Conservation (phyloP, 2,797 vertebrate species). For the Coregonus suidteri region DNA sequence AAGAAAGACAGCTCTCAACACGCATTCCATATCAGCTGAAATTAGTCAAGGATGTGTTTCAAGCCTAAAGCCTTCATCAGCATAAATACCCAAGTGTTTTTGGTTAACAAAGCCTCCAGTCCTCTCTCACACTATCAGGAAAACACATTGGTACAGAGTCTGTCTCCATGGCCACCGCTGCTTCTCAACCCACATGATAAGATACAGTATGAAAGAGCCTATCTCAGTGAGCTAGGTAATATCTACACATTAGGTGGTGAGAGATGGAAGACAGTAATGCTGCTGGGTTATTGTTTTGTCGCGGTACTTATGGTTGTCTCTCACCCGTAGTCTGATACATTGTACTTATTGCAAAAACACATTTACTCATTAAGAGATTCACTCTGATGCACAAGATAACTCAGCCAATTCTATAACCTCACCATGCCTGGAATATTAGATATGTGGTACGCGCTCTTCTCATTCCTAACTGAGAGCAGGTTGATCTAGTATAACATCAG, state of each 20-base stretch:
- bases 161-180: constrained; percentile 33
- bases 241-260: constrained; percentile 35
- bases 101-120: constrained; percentile 15
- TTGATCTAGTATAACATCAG: not conserved
- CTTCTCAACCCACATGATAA: not conserved
- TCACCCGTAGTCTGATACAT: not conserved
- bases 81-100: constrained; percentile 41
- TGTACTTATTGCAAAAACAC: not conserved
- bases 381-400: not conserved
- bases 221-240: constrained; percentile 51
- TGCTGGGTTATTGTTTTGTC: constrained; percentile 34
- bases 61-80: constrained; percentile 23
- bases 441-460: not conserved
- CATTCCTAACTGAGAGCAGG: not conserved
- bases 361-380: not conserved
- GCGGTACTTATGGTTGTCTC: not conserved
- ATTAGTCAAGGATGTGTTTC: constrained; percentile 7
- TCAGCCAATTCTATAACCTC: not conserved
- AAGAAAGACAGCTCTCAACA: not conserved
- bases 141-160: constrained; percentile 3
- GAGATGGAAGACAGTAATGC: constrained; percentile 41
- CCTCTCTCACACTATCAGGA: constrained; percentile 6
- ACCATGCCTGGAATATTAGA: not conserved
- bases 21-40: constrained; percentile 3
- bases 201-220: constrained; percentile 41